Evolutionary conservation across 2,888 invertebrate genomes (phyloP), one percentile per base, ranked within the genome.

Genomic region (Lottia gigantea): DNA sequence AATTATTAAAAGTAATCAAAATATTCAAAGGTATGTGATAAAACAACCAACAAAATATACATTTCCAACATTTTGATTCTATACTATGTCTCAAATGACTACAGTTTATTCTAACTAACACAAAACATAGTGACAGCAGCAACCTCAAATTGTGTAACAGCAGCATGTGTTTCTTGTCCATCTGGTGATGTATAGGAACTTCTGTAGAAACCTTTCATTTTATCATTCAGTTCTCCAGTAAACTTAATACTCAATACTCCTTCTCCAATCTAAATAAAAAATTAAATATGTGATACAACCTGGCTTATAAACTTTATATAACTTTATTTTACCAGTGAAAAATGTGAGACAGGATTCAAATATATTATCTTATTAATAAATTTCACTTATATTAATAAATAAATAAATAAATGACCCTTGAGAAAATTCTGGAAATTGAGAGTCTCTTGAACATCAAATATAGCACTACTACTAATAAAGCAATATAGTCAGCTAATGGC

Each of bases 171-270:
- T 85, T 94, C 94, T 78, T 94, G 93, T 14, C 95, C 95, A 67
- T 91, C 89, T 31, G 92, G 83, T 49, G 88, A 88, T 6, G 87
- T 89, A 88, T 95, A 96, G 90, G 95, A 95, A 90, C 95, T 95
- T 67, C 96, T 92, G 89, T 97, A 97, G 78, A 97, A 93, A n/a
- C 97, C 97, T 88, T 94, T 95, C 94, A 97, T 95, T 89, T 95
- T 95, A 86, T 96, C 95, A 87, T 95, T 95, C 68, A 97, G 92
- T 85, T 93, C 93, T 12, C 96, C 96, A n/a, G 91, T 92, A 87
- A 95, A 97, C 74, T 91, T 91, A 81, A 96, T 91, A 72, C 89
- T 89, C 68, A 97, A 75, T 7, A 69, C 72, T 1, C 86, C 87
- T 46, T 71, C 70, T 3, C 87, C 88, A 62, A 76, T 78, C 87